phyloP scores from a whole-genome alignment of 2,888 invertebrate genomes.

The Microctonus aethiopoides region DNA sequence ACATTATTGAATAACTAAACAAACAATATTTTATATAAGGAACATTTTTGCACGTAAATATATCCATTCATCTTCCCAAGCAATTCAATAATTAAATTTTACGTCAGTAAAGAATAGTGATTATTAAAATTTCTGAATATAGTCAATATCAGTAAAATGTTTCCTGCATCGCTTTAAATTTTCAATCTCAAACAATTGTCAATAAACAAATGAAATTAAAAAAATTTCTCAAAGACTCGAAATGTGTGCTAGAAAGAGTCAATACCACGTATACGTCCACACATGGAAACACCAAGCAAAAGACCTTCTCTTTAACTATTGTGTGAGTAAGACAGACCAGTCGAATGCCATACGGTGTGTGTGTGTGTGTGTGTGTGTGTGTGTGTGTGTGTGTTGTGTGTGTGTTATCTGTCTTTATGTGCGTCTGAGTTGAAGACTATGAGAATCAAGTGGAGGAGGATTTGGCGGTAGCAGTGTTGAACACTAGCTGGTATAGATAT shows the following conservation, averaged over 20 bases:
- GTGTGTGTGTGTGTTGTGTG: background rate
- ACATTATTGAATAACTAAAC: no score
- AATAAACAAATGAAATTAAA: background rate
- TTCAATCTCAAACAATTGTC: no score
- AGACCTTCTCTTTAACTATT: conserved; percentile 4
- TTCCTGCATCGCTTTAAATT: no score
- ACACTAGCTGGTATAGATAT: conserved; percentile 22
- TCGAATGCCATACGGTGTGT: no score
- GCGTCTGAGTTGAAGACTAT: conserved; percentile 34
- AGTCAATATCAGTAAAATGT: no score
- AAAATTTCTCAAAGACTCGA: background rate
- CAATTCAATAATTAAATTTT: no score
- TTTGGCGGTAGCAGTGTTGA: conserved; percentile 35
- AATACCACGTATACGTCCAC: background rate
- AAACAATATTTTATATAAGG: no score
- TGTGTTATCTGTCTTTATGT: background rate
- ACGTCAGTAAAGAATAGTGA: no score
- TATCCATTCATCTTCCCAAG: no score
- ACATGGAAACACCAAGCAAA: background rate
- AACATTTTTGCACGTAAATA: no score
- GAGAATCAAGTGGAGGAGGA: no score
- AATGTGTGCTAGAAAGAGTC: background rate
- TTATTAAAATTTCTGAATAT: no score
- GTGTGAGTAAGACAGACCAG: conserved; percentile 38
- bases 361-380: background rate